Conservation (phyloP, 92 coral and sea anemone species). For the Zoanthus gigantus region DNA sequence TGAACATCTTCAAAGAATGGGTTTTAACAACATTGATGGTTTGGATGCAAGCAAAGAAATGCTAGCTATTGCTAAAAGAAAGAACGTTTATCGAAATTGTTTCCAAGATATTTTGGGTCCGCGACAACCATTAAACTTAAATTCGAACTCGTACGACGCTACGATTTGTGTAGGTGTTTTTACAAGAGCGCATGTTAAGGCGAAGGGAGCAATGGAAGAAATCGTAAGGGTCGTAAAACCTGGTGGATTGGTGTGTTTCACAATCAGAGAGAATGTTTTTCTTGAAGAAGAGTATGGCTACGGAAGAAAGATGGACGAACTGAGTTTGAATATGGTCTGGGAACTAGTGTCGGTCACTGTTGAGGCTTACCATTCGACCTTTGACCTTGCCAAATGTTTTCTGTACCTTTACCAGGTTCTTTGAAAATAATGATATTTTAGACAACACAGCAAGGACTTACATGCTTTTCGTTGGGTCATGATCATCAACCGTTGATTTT, state of each 20-base stretch:
- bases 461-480: no score
- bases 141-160: conserved; percentile 78
- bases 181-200: conserved; percentile 79
- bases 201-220: conserved; percentile 95
- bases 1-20: conserved; percentile 68
- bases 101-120: conserved; percentile 64
- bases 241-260: conserved; percentile 89
- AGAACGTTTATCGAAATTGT: conserved; percentile 69
- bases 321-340: conserved; percentile 76
- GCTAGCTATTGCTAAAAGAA: conserved; percentile 76
- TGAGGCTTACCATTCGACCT: conserved; percentile 77
- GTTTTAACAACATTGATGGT: conserved; percentile 84
- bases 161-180: conserved; percentile 88
- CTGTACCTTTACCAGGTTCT: conserved; percentile 80
- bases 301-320: conserved; percentile 79
- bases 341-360: conserved; percentile 67
- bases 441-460: neutral
- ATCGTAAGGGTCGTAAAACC: conserved; percentile 90
- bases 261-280: conserved; percentile 86
- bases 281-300: conserved; percentile 77
- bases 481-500: conserved; percentile 34
- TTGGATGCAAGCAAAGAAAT: conserved; percentile 80
- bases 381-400: conserved; percentile 67
- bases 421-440: conserved; percentile 1
- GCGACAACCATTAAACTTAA: conserved; percentile 51